Evolutionary conservation across 2,113 vertebrate species (phyloP), one percentile per base, ranked within the genome.

Genomic region (Melozone crissalis): DNA sequence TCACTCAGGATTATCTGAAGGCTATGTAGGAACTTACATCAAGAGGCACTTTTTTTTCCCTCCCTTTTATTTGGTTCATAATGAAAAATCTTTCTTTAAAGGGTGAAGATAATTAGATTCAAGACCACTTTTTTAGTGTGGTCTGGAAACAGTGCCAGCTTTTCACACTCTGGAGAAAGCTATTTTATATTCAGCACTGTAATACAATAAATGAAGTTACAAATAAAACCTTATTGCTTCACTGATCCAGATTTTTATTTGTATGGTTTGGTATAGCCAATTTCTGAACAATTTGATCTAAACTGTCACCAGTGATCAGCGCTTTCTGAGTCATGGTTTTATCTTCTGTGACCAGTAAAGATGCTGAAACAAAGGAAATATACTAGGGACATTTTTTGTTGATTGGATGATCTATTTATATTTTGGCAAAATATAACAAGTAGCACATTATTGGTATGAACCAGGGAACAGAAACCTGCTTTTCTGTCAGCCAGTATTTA

Each of bases 181-280:
- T 51, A 59, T 35, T 75, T 89, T 92, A 91, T 82, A 72, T 90
- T 59, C 66, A 89, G 17, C 15, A 63, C 16, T 65, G 44, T 68
- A 94, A 96, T 91, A 51, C 91, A 87, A 80, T 65, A 86, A 89
- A 93, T 80, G n/a, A 94, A 39, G 35, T 66, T 93, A 90, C 90
- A 92, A 93, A 86, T 69, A 94, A 91, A 72, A 84, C 59, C 24
- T 72, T 93, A 71, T 30, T 5, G 11, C 49, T 47, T 87, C 49
- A 91, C 47, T 83, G 69, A 84, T 71, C 8, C 20, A 84, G 59
- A 75, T 89, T 85, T 94, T 90, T 30, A 59, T 90, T 95, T 81
- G 15, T 71, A 67, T 55, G 41, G 19, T 59, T 87, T 74, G 58
- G 31, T 94, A 93, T 65, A 77, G 59, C 26, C 8, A 77, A 41